Evolutionary conservation across 2,797 vertebrate species (phyloP).

Genomic region (Coregonus sp.): DNA sequence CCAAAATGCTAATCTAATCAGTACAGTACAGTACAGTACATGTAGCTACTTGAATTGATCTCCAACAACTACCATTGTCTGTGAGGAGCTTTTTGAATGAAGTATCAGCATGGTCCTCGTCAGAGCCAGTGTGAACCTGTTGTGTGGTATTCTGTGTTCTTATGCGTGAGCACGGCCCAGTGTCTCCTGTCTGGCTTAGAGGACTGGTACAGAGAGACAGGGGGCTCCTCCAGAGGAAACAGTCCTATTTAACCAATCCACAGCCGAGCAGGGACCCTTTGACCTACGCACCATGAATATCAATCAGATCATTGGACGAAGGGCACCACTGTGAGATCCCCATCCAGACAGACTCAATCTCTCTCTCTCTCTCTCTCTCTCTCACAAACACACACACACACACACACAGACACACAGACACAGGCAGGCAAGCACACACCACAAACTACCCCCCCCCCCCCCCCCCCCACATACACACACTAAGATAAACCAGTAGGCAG

Average conservation of each 20-base stretch:
- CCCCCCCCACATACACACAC: not conserved
- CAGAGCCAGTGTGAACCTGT: not conserved
- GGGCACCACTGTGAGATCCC: constrained; percentile 9
- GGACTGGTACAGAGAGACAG: constrained; percentile 35
- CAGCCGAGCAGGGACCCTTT: constrained; percentile 24
- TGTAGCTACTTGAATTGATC: not conserved
- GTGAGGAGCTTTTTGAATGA: constrained; percentile 33
- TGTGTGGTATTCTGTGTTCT: constrained; percentile 8
- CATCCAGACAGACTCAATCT: not conserved
- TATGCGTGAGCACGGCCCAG: constrained; percentile 38
- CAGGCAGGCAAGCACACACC: not conserved
- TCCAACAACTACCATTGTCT: not conserved
- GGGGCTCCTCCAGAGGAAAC: constrained; percentile 26
- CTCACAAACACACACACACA: not conserved
- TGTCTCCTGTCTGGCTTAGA: constrained; percentile 29
- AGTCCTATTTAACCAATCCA: constrained; percentile 40
- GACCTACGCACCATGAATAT: constrained; percentile 50
- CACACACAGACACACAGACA: not conserved
- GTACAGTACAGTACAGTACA: not conserved
- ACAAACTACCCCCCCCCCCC: too few relatives aligned
- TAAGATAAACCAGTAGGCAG: too few relatives aligned
- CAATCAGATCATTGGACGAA: constrained; percentile 47
- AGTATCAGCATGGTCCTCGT: not conserved
- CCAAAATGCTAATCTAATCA: not conserved
- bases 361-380: not conserved